A percentile compares a stretch with the other conserved stretches of the same genome.
phyloP scores from a whole-genome alignment of 2,113 vertebrate genomes.

The Melanerpes aurifrons region DNA sequence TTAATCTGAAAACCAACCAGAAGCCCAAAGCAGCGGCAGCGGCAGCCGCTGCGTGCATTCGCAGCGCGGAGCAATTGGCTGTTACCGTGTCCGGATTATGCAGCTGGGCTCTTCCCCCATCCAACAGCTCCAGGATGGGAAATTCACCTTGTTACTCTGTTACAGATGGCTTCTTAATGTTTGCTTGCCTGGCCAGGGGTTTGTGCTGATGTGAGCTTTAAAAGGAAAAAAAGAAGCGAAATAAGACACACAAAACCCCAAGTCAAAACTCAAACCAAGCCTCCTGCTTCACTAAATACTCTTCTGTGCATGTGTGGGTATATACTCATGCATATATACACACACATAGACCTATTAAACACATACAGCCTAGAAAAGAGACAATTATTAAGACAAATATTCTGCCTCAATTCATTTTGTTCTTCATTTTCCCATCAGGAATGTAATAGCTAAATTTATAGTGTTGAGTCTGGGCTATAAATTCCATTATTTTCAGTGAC shows the following conservation, averaged over 20 bases:
- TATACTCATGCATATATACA: not conserved
- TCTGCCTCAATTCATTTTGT: conserved; percentile 77
- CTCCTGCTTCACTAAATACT: accelerated
- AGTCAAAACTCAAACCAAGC: not conserved
- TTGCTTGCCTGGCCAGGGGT: not conserved
- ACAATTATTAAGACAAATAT: conserved; percentile 77
- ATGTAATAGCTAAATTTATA: conserved; percentile 76
- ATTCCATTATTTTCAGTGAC: conserved; percentile 76
- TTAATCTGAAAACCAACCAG: not conserved
- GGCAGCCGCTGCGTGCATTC: not conserved
- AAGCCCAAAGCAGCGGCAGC: accelerated
- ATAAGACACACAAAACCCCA: not conserved
- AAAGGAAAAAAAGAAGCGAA: not conserved
- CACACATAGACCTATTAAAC: conserved; percentile 16
- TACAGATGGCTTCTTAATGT: not conserved
- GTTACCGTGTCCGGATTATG: not conserved
- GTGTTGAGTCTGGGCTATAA: conserved; percentile 73
- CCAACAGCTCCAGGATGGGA: not conserved
- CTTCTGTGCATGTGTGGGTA: not conserved
- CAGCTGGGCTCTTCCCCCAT: not conserved
- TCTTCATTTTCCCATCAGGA: conserved; percentile 77
- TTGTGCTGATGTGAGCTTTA: not conserved
- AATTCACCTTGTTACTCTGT: not conserved
- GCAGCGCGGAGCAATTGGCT: not conserved
- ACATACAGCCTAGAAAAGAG: conserved; percentile 62